Base-by-base conservation (phyloP, 2,113 vertebrate species). In the Varanus salvator region DNA sequence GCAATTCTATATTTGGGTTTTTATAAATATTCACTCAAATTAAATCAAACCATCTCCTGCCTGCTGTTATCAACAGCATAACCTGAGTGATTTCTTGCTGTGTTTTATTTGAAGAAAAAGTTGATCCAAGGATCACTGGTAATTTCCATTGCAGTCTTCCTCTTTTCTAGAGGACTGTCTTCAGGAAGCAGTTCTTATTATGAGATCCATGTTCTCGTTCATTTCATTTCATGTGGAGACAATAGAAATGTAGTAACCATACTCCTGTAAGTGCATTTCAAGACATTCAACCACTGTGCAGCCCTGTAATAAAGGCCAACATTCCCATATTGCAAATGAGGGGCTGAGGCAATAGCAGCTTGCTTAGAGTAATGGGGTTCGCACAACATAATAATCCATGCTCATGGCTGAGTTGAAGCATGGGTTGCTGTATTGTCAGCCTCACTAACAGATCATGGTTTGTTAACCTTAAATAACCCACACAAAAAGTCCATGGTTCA, bases 1-100 rank as follows among this genome's bases (percentile, higher is more conserved):
- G 1, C 83, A 94, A 19, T 87, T 90, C 87, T 89, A 54, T 93
- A 93, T 95, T 90, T 92, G 83, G 80, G 87, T 87, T 92, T 95
- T 92, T 92, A 83, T 75, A 94, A 93, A 91, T 91, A 54, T 11
- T 89, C 48, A 80, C 89, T 92, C 78, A 57, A 72, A 83, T 72
- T 78, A 92, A 91, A 25, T 80, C 60, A 92, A 86, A 85, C 57
- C 25, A 91, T 93, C 38, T 38, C 85, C 66, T 84, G 52, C 38
- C 74, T 93, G 48, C 87, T 90, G 17, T 3, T 90, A 72, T 76
- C 77, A 88, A 52, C 87, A 88, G 14, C 93, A 71, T 72, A 92
- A 89, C 80, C 8, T 68, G 17, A 50, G 1, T 90, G 88, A 90
- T 86, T 93, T 60, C 29, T 91, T 85, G 68, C 23, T 91, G 91